Percentiles rank a stretch among this genome's conserved stretches.
Evolutionary conservation across 2,888 invertebrate genomes (phyloP).

Genomic region (Himalopsyche kuldschensis): DNA sequence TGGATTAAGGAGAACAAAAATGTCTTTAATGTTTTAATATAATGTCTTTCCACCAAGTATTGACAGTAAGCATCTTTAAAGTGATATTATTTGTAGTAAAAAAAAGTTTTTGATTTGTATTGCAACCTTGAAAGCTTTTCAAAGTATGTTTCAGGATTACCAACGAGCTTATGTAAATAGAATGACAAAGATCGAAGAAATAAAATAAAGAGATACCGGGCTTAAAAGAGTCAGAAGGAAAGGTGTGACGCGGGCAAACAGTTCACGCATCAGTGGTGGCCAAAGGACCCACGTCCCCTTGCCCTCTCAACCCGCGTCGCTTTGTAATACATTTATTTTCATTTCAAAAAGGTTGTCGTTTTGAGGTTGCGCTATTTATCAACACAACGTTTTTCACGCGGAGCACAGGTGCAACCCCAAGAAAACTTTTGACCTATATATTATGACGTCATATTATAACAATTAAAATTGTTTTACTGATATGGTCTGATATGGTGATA

Average conservation of each 20-base stretch:
- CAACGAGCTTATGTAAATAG: too few species aligned
- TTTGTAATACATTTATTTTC: background rate
- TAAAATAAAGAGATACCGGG: background rate
- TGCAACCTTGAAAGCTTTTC: too few species aligned
- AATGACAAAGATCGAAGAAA: too few species aligned
- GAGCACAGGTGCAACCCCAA: background rate
- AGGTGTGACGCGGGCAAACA: background rate
- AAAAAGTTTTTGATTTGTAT: too few species aligned
- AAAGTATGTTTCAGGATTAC: too few species aligned
- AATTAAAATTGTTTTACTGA: too few species aligned
- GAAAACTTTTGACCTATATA: background rate
- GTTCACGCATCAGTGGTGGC: background rate
- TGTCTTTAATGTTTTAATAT: too few species aligned
- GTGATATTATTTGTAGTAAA: too few species aligned
- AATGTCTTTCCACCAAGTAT: too few species aligned
- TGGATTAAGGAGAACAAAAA: too few species aligned
- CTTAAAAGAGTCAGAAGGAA: background rate
- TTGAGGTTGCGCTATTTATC: background rate
- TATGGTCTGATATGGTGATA: too few species aligned
- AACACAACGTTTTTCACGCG: background rate
- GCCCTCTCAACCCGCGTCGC: background rate
- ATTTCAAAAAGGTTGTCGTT: background rate
- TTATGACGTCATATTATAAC: background rate
- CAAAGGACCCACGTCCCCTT: background rate
- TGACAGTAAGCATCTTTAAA: too few species aligned